phyloP scores from a whole-genome alignment of 2,113 vertebrate species.

The Ceyx cyanopectus region DNA sequence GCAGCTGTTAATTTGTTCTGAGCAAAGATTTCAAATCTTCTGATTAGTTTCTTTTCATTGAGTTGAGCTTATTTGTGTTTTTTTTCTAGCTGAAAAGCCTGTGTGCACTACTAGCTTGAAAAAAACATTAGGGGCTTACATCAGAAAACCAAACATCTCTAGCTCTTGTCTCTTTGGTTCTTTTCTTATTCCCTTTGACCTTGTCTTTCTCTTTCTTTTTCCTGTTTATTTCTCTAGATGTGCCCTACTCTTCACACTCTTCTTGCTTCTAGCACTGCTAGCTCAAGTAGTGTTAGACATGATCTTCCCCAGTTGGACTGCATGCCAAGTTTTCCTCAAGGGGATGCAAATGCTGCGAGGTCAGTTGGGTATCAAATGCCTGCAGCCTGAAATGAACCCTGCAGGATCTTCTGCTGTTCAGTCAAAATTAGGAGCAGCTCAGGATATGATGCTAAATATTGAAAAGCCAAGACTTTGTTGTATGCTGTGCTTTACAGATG shows the following conservation, averaged over 20 bases:
- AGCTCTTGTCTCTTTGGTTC: neutral
- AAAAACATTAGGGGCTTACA: neutral
- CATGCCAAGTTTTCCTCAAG: conserved; percentile 35
- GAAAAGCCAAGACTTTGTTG: neutral
- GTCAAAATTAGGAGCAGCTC: neutral
- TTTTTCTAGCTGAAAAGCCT: neutral
- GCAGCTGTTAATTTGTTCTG: conserved; percentile 6
- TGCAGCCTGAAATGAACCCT: conserved; percentile 57
- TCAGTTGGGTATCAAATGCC: conserved; percentile 50
- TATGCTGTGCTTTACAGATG: neutral
- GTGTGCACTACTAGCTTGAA: neutral
- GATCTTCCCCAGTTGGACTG: conserved; percentile 35
- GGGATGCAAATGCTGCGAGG: conserved; percentile 57
- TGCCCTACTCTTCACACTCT: neutral
- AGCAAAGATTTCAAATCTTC: neutral
- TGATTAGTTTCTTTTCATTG: neutral
- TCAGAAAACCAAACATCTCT: neutral
- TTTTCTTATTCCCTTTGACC: conserved; percentile 11
- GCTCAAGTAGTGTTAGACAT: neutral
- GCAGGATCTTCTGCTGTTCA: conserved; percentile 1
- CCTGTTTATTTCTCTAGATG: neutral
- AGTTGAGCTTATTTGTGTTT: neutral
- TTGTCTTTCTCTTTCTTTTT: conserved; percentile 10
- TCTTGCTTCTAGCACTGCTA: conserved; percentile 39
- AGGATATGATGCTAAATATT: neutral